Conservation (phyloP, 2,797 vertebrate species). For the Harpagifer antarcticus region DNA sequence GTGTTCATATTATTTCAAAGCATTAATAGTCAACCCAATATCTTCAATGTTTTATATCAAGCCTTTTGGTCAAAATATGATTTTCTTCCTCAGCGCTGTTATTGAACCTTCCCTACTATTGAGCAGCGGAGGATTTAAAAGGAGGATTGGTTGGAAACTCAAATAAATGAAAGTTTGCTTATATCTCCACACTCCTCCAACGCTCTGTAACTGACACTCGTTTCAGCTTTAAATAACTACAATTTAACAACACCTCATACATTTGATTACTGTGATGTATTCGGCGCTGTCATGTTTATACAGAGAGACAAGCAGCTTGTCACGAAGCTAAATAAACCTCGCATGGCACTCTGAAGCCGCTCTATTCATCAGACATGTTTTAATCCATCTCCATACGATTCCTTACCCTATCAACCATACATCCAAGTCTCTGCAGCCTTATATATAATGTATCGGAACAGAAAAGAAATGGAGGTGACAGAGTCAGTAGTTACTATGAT, state of each 20-base stretch:
- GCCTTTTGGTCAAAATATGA: too few species aligned
- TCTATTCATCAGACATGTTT: conserved; percentile 91
- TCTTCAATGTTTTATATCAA: too few species aligned
- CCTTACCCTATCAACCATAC: conserved; percentile 90
- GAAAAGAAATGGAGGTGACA: conserved; percentile 92
- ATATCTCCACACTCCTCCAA: conserved; percentile 4
- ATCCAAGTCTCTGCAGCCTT: conserved; percentile 91
- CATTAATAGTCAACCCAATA: too few species aligned
- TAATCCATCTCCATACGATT: conserved; percentile 93
- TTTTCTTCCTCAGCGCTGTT: too few species aligned
- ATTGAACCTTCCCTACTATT: too few species aligned
- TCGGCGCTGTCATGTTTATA: conserved; percentile 87
- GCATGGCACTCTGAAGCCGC: conserved; percentile 79
- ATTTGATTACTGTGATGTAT: conserved; percentile 55
- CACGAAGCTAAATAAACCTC: conserved; percentile 93
- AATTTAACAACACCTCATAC: conserved; percentile 50
- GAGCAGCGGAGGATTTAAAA: not conserved
- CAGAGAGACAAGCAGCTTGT: conserved; percentile 91
- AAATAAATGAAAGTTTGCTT: conserved; percentile 11
- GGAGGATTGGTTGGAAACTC: not conserved
- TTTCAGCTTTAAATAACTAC: conserved; percentile 39
- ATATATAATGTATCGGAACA: conserved; percentile 94
- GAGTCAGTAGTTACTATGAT: conserved; percentile 96
- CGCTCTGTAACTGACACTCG: conserved; percentile 27
- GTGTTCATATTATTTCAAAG: too few species aligned